These are phyloP conservation scores for Limonius californicus DNA, from an alignment of 1,140 invertebrate genomes.

Conservation along the genomic window DNA sequence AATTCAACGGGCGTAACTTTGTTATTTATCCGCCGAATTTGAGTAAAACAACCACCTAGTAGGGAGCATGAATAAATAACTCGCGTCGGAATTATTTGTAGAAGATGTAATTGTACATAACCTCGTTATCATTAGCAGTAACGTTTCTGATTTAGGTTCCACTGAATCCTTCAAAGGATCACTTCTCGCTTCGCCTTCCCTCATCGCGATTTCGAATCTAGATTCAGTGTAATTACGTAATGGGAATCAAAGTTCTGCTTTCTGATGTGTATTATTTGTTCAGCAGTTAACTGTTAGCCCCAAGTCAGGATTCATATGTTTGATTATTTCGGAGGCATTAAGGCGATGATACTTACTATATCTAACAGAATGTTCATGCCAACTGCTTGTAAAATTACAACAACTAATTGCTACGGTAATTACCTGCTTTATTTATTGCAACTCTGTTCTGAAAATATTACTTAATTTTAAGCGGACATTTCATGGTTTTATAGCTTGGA, in stretches of 20 bases:
- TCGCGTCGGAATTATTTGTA: conserved; percentile 33
- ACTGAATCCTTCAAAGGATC: conserved; percentile 24
- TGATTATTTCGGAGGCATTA: conserved; percentile 12
- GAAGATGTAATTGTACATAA: conserved; percentile 46
- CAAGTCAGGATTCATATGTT: conserved; percentile 13
- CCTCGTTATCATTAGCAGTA: conserved; percentile 42
- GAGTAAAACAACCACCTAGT: conserved; percentile 8
- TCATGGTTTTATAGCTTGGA: no score
- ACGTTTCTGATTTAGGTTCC: conserved; percentile 16
- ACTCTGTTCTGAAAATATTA: background rate
- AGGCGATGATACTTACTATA: conserved; percentile 5
- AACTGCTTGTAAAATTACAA: conserved; percentile 11
- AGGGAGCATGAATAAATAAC: background rate
- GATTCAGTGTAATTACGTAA: conserved; percentile 46
- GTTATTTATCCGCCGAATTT: background rate
- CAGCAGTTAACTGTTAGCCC: conserved; percentile 24
- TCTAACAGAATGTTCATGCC: conserved; percentile 5
- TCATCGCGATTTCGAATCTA: conserved; percentile 28
- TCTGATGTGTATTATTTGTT: conserved; percentile 43
- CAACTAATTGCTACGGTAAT: background rate
- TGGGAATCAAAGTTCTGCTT: conserved; percentile 44
- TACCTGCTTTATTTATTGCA: background rate
- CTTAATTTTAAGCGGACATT: no score
- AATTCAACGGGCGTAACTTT: no score
- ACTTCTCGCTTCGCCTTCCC: conserved; percentile 22